Conservation (phyloP, 2,113 vertebrate species). For the Petrocephalus microphthalmus region DNA sequence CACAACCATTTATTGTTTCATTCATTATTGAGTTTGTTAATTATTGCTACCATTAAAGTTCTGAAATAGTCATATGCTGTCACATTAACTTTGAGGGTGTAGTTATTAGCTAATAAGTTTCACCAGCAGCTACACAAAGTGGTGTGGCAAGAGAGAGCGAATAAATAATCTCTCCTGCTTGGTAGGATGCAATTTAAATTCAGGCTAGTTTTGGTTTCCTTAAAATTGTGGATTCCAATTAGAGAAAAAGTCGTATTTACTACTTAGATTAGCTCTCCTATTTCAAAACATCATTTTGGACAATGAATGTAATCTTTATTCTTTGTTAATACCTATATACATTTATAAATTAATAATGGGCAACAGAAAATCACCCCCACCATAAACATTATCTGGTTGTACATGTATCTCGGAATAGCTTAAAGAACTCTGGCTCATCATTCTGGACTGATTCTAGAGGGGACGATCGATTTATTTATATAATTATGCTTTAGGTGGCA, state of each 20-base stretch:
- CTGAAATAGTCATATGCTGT: neutral
- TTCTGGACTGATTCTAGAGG: neutral
- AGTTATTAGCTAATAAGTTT: neutral
- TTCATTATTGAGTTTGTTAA: neutral
- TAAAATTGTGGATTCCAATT: too few species aligned
- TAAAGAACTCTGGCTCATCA: neutral
- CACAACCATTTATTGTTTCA: neutral
- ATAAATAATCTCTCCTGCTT: too few species aligned
- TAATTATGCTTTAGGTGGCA: neutral
- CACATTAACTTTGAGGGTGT: neutral
- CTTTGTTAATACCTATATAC: neutral
- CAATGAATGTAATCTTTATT: neutral
- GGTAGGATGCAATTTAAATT: too few species aligned
- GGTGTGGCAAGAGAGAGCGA: too few species aligned
- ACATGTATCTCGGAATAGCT: neutral
- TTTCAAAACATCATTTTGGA: neutral
- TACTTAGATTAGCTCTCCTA: too few species aligned
- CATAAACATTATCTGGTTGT: neutral
- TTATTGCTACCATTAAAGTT: neutral
- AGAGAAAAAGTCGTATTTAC: too few species aligned
- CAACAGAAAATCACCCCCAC: neutral
- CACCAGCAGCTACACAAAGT: too few species aligned
- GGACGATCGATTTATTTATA: neutral
- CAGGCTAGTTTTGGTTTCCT: too few species aligned
- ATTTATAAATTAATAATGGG: neutral